These are phyloP conservation scores for Quadroppia sp. DNA, from an alignment of 2,888 invertebrate species.

Conservation along the genomic window DNA sequence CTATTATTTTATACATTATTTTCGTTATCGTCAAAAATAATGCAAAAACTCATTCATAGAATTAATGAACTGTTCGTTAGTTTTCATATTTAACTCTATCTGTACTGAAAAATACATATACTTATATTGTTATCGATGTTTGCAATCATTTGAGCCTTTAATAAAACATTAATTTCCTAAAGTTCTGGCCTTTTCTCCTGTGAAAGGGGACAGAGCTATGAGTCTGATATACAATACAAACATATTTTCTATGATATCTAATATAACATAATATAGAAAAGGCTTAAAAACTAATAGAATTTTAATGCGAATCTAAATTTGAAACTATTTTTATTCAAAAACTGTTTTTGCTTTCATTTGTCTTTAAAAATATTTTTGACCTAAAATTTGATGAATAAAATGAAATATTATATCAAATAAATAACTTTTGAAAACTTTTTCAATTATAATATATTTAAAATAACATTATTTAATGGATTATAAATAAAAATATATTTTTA, in stretches of 20 bases:
- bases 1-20: background rate
- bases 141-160: conserved; percentile 28
- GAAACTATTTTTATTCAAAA: background rate
- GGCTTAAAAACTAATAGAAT: background rate
- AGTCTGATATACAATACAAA: background rate
- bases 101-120: background rate
- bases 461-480: too few relatives aligned
- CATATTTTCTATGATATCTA: background rate
- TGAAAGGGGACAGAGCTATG: background rate
- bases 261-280: too few relatives aligned
- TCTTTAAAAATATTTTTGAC: too few relatives aligned
- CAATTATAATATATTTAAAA: too few relatives aligned
- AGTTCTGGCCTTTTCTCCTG: background rate
- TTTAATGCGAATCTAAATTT: background rate
- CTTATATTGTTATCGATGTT: conserved; percentile 19
- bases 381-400: too few relatives aligned
- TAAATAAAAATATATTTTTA: too few relatives aligned
- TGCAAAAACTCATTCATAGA: conserved; percentile 6
- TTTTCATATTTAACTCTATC: conserved; percentile 17
- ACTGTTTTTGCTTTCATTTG: too few relatives aligned
- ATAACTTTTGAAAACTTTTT: too few relatives aligned
- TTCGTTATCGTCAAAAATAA: background rate
- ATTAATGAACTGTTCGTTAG: background rate
- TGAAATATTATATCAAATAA: too few relatives aligned
- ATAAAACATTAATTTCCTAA: conserved; percentile 37